Percentiles rank a stretch among this genome's conserved stretches.
phyloP scores from a whole-genome alignment of 2,888 invertebrate species.

The Drosophila sordidula region DNA sequence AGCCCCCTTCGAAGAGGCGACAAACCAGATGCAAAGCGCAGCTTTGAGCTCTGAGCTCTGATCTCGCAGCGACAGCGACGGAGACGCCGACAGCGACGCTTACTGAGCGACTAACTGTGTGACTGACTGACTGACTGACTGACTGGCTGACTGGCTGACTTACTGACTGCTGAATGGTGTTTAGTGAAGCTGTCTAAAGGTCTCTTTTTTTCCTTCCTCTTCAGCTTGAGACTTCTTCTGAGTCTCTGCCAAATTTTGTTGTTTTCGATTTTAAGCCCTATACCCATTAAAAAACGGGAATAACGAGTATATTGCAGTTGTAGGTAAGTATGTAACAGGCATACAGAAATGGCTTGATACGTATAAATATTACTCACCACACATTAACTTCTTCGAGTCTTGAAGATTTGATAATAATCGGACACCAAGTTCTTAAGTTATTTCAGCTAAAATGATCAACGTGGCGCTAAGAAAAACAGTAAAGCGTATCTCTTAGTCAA shows the following conservation, averaged over 20 bases:
- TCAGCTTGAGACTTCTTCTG: constrained; percentile 10
- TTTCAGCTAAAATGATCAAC: no score
- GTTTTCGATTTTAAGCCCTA: background rate
- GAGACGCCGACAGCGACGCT: constrained; percentile 13
- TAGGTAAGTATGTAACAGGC: no score
- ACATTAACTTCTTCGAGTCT: no score
- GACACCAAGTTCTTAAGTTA: no score
- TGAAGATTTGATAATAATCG: no score
- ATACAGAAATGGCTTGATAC: no score
- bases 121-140: constrained; percentile 20
- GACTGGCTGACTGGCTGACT: constrained; percentile 16
- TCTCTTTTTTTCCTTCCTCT: constrained; percentile 29
- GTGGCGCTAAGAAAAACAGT: background rate
- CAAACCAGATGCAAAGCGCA: constrained; percentile 26
- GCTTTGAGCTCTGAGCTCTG: constrained; percentile 9
- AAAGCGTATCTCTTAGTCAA: background rate
- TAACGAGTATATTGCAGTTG: background rate
- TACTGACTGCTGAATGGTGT: constrained; percentile 26
- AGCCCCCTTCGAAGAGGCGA: constrained; percentile 37
- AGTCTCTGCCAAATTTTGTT: constrained; percentile 6
- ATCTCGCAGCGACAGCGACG: constrained; percentile 3
- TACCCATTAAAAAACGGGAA: background rate
- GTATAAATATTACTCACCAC: no score
- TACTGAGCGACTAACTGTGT: constrained; percentile 4
- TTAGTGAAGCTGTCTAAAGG: constrained; percentile 34